Percentiles rank a stretch among this genome's conserved stretches.
These are phyloP conservation scores for Dolichallabes microphthalmus DNA, from an alignment of 2,113 vertebrate genomes.

Conservation along the genomic window DNA sequence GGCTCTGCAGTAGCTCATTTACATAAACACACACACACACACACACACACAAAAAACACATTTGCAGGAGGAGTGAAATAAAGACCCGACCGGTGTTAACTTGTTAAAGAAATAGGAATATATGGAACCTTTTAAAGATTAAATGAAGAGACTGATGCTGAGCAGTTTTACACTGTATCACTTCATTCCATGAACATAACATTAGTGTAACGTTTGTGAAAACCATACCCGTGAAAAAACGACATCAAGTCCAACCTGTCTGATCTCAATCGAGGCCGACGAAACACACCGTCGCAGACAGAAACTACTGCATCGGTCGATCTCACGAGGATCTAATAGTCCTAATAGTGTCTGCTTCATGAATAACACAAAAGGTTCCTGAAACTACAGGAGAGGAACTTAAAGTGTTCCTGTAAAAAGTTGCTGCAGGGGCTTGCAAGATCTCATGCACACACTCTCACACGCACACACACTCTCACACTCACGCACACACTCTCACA, in stretches of 20 bases:
- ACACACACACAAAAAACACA: no score
- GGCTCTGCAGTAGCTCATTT: no score
- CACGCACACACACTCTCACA: no score
- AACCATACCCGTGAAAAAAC: background rate
- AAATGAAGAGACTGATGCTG: background rate
- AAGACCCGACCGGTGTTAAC: no score
- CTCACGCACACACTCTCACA: no score
- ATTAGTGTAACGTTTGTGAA: background rate
- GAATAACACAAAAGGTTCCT: slow-evolving; percentile 19
- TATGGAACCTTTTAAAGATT: no score
- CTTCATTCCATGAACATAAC: no score
- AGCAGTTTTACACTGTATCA: background rate
- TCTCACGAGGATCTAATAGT: background rate
- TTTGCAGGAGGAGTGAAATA: no score
- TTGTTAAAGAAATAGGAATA: no score
- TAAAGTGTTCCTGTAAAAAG: background rate
- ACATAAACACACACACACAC: no score
- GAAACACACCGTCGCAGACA: no score
- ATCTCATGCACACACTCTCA: no score
- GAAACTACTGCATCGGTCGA: background rate
- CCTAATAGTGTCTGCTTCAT: background rate
- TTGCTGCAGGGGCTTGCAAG: background rate
- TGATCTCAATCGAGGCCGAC: background rate
- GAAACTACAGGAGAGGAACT: background rate
- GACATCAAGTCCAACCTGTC: background rate